A percentile compares a stretch with the other conserved stretches of the same genome.
Evolutionary conservation across 30 jellyfish, hydroid and myxozoan species (phyloP).

Genomic region (Cassiopea xamachana): DNA sequence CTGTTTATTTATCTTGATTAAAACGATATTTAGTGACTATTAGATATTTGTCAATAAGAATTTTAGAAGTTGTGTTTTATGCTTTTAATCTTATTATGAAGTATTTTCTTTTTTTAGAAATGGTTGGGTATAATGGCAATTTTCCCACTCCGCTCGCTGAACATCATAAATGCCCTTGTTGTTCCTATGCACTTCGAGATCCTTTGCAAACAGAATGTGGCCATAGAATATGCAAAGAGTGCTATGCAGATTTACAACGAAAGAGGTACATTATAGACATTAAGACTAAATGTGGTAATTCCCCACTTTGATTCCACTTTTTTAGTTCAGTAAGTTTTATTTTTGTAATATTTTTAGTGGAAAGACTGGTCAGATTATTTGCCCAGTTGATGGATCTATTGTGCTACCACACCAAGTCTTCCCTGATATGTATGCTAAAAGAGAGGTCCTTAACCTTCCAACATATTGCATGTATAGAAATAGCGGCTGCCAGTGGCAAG

Average conservation of each 20-base stretch:
- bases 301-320: neutral
- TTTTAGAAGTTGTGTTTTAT: no score
- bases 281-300: no score
- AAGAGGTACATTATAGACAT: no score
- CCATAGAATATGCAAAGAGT: slow-evolving; percentile 72
- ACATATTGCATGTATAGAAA: slow-evolving; percentile 45
- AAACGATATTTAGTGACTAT: no score
- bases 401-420: slow-evolving; percentile 36
- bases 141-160: slow-evolving; percentile 29
- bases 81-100: no score
- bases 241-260: slow-evolving; percentile 25
- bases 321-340: neutral
- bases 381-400: slow-evolving; percentile 56
- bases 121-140: slow-evolving; percentile 73
- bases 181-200: slow-evolving; percentile 66
- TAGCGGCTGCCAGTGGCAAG: slow-evolving; percentile 70
- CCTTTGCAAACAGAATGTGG: slow-evolving; percentile 85
- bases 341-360: slow-evolving; percentile 17
- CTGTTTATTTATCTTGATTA: no score
- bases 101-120: neutral
- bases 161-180: slow-evolving; percentile 52
- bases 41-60: no score
- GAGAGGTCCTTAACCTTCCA: slow-evolving; percentile 52
- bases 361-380: slow-evolving; percentile 14
- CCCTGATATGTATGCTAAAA: slow-evolving; percentile 55